Evolutionary conservation across 2,113 vertebrate genomes (phyloP).

Genomic region (Cairina moschata): DNA sequence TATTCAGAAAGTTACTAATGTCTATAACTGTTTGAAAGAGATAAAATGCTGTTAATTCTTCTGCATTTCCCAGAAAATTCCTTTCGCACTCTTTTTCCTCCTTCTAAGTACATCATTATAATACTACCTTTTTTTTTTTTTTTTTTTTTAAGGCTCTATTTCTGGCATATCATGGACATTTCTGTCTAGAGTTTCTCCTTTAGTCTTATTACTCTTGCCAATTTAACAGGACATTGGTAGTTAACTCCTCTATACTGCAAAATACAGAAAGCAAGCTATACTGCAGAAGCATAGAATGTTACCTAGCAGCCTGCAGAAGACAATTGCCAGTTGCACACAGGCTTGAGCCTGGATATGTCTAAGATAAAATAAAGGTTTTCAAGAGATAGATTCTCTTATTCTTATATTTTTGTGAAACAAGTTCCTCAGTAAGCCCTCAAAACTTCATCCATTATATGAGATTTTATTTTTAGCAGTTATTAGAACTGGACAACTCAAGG

Average conservation of each 20-base stretch:
- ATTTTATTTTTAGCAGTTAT: background rate
- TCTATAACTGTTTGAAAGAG: background rate
- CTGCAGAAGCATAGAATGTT: background rate
- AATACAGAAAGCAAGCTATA: background rate
- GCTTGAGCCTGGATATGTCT: background rate
- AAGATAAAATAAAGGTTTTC: background rate
- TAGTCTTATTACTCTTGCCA: background rate
- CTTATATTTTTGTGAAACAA: background rate
- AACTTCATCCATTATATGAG: background rate
- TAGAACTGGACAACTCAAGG: background rate
- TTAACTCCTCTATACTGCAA: background rate
- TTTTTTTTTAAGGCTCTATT: background rate
- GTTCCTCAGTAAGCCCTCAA: background rate
- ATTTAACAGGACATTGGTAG: background rate
- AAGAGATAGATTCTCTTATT: background rate
- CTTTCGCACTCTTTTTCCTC: background rate
- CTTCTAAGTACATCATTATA: background rate
- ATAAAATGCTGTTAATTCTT: background rate
- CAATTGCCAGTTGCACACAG: background rate
- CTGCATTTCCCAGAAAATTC: background rate
- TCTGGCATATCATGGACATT: background rate
- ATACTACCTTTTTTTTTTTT: background rate
- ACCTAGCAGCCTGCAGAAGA: background rate
- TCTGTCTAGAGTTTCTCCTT: background rate
- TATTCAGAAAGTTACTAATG: background rate